A percentile compares a stretch with the other conserved stretches of the same genome.
Conservation (phyloP, 2,113 vertebrate genomes). For the Galbula dea region DNA sequence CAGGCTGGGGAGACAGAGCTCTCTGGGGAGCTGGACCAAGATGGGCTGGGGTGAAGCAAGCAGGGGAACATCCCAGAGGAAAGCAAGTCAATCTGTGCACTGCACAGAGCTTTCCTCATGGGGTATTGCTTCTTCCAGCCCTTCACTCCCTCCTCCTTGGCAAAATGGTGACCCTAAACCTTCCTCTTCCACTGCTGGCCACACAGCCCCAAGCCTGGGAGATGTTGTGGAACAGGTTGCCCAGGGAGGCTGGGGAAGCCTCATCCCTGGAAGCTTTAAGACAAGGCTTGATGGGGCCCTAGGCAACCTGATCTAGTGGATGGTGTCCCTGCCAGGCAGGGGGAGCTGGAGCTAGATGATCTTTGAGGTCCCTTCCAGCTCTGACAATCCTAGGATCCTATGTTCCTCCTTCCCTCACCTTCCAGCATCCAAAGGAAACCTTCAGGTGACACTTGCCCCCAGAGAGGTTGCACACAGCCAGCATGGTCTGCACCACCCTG, state of each 20-base stretch:
- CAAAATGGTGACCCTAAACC: accelerated
- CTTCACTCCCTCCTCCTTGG: background rate
- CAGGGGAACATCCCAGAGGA: background rate
- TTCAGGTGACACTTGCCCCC: background rate
- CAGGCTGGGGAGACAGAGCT: background rate
- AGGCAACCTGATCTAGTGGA: no score
- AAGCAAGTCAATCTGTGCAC: background rate
- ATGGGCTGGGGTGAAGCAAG: background rate
- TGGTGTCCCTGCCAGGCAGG: no score
- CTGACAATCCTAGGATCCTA: no score
- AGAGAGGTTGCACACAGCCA: background rate
- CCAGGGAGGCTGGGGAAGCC: no score
- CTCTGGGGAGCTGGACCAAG: background rate
- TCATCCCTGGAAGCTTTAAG: no score
- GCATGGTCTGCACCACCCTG: no score
- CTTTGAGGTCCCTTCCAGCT: no score
- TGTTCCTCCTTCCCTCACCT: no score
- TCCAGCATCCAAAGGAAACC: background rate
- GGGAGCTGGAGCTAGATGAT: no score
- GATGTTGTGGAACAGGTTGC: no score
- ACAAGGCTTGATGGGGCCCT: no score
- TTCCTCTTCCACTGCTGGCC: accelerated
- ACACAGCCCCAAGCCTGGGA: background rate
- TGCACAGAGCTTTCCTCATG: background rate
- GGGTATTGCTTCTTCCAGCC: accelerated